phyloP scores from a whole-genome alignment of 1,140 invertebrate genomes.

The Lethrus apterus region DNA sequence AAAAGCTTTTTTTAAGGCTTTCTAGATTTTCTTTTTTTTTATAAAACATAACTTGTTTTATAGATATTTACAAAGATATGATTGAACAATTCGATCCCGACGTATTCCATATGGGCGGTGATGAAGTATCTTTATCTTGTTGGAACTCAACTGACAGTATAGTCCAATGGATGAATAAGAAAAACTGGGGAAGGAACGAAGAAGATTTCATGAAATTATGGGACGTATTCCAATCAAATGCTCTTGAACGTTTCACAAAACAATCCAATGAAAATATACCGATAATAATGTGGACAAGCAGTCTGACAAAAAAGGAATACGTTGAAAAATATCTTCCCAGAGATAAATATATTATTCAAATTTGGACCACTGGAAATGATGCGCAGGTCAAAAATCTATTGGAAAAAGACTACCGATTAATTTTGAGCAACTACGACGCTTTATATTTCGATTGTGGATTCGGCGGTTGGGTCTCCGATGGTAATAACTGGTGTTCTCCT shows the following conservation, averaged over 20 bases:
- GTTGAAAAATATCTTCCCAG: constrained; percentile 62
- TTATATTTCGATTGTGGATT: constrained; percentile 79
- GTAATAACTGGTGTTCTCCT: constrained; percentile 80
- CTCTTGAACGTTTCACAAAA: constrained; percentile 53
- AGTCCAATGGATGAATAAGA: constrained; percentile 59
- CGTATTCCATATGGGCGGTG: constrained; percentile 84
- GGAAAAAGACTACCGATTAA: constrained; percentile 61
- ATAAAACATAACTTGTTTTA: constrained; percentile 12
- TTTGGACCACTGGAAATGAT: constrained; percentile 66
- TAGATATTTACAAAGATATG: constrained; percentile 42
- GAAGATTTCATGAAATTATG: constrained; percentile 65
- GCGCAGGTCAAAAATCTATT: constrained; percentile 56
- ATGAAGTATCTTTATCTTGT: constrained; percentile 65
- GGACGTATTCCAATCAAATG: constrained; percentile 65
- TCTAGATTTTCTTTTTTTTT: constrained; percentile 40
- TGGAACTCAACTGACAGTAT: constrained; percentile 68
- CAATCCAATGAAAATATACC: constrained; percentile 49
- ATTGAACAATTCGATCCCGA: constrained; percentile 59
- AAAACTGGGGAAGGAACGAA: constrained; percentile 51
- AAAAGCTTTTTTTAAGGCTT: constrained; percentile 60
- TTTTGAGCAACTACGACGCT: constrained; percentile 79
- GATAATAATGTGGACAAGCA: constrained; percentile 76
- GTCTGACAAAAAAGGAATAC: constrained; percentile 58
- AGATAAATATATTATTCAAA: constrained; percentile 67
- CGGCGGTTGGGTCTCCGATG: constrained; percentile 53